A percentile compares a stretch with the other conserved stretches of the same genome.
phyloP scores from a whole-genome alignment of 2,888 invertebrate species.

The Dendrolimus houi region DNA sequence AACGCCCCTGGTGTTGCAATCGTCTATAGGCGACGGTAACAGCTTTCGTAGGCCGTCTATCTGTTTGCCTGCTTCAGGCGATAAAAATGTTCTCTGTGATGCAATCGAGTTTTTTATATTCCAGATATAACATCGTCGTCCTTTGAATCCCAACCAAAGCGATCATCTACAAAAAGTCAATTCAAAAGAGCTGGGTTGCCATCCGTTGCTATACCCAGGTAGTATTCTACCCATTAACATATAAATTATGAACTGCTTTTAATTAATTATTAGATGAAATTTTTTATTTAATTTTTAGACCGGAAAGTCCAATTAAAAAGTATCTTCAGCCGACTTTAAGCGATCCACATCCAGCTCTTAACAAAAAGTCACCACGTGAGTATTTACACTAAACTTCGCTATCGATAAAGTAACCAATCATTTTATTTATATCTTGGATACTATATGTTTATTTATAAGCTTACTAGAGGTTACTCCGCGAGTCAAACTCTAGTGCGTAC shows the following conservation, averaged over 20 bases:
- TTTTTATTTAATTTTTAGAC: slow-evolving; percentile 72
- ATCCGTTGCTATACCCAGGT: slow-evolving; percentile 58
- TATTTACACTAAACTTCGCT: slow-evolving; percentile 10
- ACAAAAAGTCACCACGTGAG: slow-evolving; percentile 79
- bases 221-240: slow-evolving; percentile 6
- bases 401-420: too few relatives aligned
- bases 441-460: too few relatives aligned
- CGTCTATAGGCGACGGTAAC: too few relatives aligned
- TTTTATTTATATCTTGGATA: too few relatives aligned
- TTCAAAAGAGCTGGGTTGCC: slow-evolving; percentile 59
- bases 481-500: too few relatives aligned
- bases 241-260: too few relatives aligned
- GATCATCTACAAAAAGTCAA: slow-evolving; percentile 55
- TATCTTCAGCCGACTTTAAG: slow-evolving; percentile 89
- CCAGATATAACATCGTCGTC: slow-evolving; percentile 53
- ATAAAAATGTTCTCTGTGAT: too few relatives aligned
- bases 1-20: too few relatives aligned
- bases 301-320: slow-evolving; percentile 88
- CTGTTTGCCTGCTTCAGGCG: too few relatives aligned
- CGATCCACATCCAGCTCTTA: slow-evolving; percentile 79
- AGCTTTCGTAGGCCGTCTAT: too few relatives aligned
- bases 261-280: neutral
- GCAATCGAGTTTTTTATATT: slow-evolving; percentile 9
- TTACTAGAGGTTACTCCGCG: too few relatives aligned
- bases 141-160: slow-evolving; percentile 56